phyloP scores from a whole-genome alignment of 2,113 vertebrate genomes.

The Vireo altiloquus region DNA sequence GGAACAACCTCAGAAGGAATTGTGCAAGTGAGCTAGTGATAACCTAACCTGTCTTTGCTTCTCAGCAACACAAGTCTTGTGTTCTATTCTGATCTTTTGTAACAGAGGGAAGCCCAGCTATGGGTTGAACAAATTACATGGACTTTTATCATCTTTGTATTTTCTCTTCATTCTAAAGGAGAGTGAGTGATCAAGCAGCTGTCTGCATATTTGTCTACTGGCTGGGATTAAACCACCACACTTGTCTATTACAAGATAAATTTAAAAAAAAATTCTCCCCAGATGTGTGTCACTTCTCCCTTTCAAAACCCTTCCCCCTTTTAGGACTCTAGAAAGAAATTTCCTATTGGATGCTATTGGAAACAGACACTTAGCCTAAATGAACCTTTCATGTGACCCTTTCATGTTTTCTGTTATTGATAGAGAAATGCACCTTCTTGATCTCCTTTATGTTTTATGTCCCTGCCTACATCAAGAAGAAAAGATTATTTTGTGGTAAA shows the following conservation, averaged over 20 bases:
- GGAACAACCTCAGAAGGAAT: background rate
- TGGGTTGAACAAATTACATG: background rate
- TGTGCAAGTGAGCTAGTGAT: background rate
- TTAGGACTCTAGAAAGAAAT: background rate
- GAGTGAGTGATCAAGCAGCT: background rate
- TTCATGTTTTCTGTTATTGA: background rate
- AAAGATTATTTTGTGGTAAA: background rate
- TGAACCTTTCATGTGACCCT: background rate
- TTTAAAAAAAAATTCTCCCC: background rate
- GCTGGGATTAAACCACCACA: background rate
- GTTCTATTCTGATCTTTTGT: background rate
- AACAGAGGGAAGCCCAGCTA: background rate
- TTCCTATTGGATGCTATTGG: background rate
- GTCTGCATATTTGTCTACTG: background rate
- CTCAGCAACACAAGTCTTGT: background rate
- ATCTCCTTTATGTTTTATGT: background rate
- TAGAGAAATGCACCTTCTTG: background rate
- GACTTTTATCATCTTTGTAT: background rate
- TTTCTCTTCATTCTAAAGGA: background rate
- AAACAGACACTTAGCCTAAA: background rate
- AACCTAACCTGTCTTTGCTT: background rate
- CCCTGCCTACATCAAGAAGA: background rate
- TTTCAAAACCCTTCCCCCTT: background rate
- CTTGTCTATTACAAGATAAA: background rate
- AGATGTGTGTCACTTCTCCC: background rate